Evolutionary conservation across 2,113 vertebrate genomes (phyloP).

Genomic region (Tetrao urogallus): DNA sequence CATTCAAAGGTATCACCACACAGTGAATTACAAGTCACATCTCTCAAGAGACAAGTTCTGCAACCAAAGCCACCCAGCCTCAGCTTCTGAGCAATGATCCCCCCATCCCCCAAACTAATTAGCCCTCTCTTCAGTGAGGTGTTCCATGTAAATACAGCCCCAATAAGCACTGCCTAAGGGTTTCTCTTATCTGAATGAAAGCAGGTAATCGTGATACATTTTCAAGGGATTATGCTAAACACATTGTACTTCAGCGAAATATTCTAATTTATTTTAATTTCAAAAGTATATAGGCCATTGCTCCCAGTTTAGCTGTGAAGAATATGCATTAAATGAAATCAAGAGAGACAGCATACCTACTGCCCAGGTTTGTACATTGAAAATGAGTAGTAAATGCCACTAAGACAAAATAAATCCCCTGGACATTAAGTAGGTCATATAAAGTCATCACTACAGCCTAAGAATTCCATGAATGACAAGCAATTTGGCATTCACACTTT

Average conservation of each 20-base stretch:
- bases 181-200: constrained; percentile 10
- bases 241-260: neutral
- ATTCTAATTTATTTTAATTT: neutral
- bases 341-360: neutral
- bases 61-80: neutral
- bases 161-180: neutral
- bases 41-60: neutral
- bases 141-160: neutral
- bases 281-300: neutral
- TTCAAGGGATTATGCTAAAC: neutral
- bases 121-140: neutral
- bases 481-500: constrained; percentile 27
- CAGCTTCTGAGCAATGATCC: neutral
- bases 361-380: neutral
- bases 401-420: neutral
- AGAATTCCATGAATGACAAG: constrained; percentile 13
- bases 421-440: constrained; percentile 7
- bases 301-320: neutral
- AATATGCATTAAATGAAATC: neutral
- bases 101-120: neutral
- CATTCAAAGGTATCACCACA: neutral
- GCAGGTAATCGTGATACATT: neutral
- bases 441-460: neutral
- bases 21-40: neutral
- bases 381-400: neutral